Evolutionary conservation across 2,888 invertebrate species (phyloP).

Genomic region (Gerris lacustris): DNA sequence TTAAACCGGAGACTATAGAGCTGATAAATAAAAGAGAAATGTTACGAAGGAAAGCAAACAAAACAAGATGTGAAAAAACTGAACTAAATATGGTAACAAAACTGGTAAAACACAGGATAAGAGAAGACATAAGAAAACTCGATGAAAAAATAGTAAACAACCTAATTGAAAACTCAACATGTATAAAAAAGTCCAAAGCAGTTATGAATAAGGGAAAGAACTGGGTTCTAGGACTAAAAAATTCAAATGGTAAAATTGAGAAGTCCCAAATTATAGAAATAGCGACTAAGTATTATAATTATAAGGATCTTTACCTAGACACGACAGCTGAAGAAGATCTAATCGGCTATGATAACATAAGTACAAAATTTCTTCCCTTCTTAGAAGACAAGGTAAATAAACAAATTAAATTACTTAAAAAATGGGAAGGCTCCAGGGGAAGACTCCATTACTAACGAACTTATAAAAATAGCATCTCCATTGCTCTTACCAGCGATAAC

Average conservation of each 20-base stretch:
- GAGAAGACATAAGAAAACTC: background rate
- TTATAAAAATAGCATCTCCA: background rate
- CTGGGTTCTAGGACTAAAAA: background rate
- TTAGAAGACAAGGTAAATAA: background rate
- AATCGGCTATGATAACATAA: background rate
- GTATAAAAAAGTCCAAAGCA: background rate
- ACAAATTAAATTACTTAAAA: background rate
- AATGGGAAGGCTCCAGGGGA: background rate
- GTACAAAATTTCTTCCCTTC: background rate
- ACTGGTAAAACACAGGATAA: background rate
- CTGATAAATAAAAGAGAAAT: background rate
- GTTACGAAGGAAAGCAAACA: background rate
- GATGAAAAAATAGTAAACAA: background rate
- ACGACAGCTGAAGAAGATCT: background rate
- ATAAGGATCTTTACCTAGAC: background rate
- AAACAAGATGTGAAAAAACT: background rate
- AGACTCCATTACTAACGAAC: background rate
- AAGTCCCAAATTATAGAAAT: background rate
- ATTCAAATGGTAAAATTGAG: background rate
- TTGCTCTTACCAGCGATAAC: background rate
- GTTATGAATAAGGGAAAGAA: background rate
- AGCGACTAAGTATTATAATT: background rate
- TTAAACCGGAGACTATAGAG: background rate
- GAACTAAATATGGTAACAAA: background rate
- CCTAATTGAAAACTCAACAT: background rate